These are phyloP conservation scores for Hydrolagus colliei DNA, from an alignment of 2,797 vertebrate genomes.

Conservation along the genomic window DNA sequence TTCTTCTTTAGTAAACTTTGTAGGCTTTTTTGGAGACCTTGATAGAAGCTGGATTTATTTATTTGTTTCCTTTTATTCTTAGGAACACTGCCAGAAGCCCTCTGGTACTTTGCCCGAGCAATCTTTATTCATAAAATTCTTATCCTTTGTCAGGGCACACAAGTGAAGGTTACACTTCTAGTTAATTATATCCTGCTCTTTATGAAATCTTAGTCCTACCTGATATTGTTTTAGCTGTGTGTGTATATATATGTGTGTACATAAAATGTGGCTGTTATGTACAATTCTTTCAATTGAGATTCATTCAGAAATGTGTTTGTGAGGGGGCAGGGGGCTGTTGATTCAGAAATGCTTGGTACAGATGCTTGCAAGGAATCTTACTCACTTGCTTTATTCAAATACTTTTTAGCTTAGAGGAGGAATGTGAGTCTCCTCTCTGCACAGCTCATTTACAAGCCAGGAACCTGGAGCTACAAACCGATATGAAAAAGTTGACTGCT, in stretches of 20 bases:
- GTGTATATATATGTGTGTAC: no score
- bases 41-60: not conserved
- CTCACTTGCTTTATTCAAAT: slow-evolving; percentile 35
- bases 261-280: not conserved
- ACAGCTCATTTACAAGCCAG: slow-evolving; percentile 69
- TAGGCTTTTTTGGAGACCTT: not conserved
- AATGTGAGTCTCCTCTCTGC: slow-evolving; percentile 80
- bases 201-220: no score
- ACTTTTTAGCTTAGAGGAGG: slow-evolving; percentile 81
- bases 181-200: not conserved
- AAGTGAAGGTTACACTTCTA: not conserved
- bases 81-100: no score
- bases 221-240: not conserved
- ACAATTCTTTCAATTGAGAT: not conserved
- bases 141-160: not conserved
- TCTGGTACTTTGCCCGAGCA: not conserved
- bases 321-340: no score
- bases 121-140: not conserved
- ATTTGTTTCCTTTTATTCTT: not conserved
- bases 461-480: slow-evolving; percentile 77
- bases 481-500: slow-evolving; percentile 74
- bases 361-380: not conserved
- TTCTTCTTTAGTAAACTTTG: not conserved
- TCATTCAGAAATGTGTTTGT: not conserved
- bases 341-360: not conserved